Evolutionary conservation across 2,888 invertebrate genomes (phyloP).

Genomic region (Conomelus anceps): DNA sequence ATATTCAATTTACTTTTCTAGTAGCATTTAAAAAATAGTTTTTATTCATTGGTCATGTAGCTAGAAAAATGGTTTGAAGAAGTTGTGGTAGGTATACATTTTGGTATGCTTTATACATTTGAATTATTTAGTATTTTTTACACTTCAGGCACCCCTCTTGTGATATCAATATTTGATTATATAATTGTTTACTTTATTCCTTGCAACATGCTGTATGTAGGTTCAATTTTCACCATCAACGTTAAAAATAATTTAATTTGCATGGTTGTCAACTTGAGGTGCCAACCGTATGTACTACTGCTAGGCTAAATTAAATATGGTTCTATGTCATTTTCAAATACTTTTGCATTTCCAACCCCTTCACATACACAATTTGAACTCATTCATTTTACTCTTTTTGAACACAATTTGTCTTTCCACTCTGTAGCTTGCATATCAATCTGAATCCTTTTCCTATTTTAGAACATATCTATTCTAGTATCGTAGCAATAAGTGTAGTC

Average conservation of each 20-base stretch:
- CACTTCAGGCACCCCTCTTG: background rate
- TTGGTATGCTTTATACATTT: background rate
- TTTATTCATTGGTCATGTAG: background rate
- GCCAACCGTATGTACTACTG: background rate
- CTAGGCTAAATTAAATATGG: constrained; percentile 5
- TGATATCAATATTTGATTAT: background rate
- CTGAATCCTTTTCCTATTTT: background rate
- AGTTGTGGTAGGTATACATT: background rate
- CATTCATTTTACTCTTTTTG: background rate
- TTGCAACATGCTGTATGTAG: background rate
- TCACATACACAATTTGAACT: background rate
- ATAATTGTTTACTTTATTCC: background rate
- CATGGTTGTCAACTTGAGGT: background rate
- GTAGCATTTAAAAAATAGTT: background rate
- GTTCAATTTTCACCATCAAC: background rate
- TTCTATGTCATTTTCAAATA: background rate
- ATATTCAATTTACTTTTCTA: background rate
- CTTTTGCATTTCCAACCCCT: too few species aligned
- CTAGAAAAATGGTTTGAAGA: background rate
- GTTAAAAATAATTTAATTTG: background rate
- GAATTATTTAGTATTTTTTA: background rate
- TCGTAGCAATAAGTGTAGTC: background rate
- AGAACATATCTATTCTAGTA: background rate
- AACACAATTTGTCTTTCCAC: background rate
- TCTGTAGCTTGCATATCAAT: background rate